phyloP scores from a whole-genome alignment of 2,888 invertebrate species.

The Ypsolopha scabrella region DNA sequence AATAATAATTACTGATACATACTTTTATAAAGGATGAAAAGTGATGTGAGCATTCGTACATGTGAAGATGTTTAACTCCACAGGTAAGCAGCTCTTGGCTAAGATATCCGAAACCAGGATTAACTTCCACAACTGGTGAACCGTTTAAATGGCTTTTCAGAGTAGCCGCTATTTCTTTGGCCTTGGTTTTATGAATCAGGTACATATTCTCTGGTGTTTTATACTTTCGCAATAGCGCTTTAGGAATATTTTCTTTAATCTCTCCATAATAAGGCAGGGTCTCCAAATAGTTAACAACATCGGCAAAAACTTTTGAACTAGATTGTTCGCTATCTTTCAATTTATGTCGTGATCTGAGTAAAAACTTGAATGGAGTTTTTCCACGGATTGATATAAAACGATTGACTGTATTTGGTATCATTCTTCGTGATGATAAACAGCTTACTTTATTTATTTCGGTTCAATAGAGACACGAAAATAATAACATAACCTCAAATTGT shows the following conservation, averaged over 20 bases:
- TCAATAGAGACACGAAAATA: too few species aligned
- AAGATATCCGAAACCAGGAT: conserved; percentile 77
- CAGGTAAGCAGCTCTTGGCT: conserved; percentile 69
- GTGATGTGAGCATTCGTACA: conserved; percentile 69
- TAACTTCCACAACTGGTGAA: conserved; percentile 73
- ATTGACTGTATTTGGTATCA: conserved; percentile 3
- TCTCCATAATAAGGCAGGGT: conserved; percentile 31
- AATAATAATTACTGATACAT: conserved; percentile 17
- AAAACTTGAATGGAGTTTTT: conserved; percentile 9
- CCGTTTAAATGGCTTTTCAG: conserved; percentile 36
- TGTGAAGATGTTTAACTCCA: conserved; percentile 59
- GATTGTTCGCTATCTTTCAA: conserved; percentile 28
- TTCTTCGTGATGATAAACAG: conserved; percentile 16
- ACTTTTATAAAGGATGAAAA: conserved; percentile 60
- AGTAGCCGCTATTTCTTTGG: conserved; percentile 38
- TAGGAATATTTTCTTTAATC: conserved; percentile 41
- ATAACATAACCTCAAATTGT: too few species aligned
- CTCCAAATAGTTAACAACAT: conserved; percentile 43
- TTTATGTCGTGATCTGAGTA: conserved; percentile 24
- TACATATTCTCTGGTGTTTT: conserved; percentile 50
- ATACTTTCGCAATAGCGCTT: conserved; percentile 41
- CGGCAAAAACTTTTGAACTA: conserved; percentile 30
- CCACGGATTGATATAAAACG: background rate
- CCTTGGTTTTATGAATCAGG: conserved; percentile 46
- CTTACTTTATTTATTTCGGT: too few species aligned